Evolutionary conservation across 2,113 vertebrate genomes (phyloP).

Genomic region (Lanius ludovicianus): DNA sequence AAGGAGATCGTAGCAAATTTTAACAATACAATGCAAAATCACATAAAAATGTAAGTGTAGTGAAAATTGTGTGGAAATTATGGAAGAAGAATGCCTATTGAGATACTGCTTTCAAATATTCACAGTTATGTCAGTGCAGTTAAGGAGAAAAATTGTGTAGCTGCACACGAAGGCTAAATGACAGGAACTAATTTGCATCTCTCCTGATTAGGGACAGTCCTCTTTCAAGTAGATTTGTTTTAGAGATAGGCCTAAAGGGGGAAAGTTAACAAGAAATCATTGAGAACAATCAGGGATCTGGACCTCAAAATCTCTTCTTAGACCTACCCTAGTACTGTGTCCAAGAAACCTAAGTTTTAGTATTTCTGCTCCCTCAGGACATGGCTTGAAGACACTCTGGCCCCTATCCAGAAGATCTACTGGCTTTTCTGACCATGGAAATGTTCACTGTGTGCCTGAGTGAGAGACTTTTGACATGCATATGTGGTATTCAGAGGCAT

Average conservation of each 20-base stretch:
- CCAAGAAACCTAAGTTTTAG: not conserved
- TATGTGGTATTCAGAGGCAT: not conserved
- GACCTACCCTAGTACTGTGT: rapidly evolving
- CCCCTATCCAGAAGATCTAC: not conserved
- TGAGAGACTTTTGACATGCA: not conserved
- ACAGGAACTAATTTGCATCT: not conserved
- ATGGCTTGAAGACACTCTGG: not conserved
- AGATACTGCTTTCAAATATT: not conserved
- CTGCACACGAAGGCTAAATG: rapidly evolving
- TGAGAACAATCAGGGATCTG: rapidly evolving
- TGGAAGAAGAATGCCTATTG: not conserved
- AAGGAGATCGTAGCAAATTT: not conserved
- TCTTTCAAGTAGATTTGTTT: not conserved
- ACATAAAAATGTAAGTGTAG: not conserved
- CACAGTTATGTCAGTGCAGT: not conserved
- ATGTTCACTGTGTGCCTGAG: rapidly evolving
- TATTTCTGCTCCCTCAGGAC: not conserved
- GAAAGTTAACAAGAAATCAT: not conserved
- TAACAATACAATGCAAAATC: not conserved
- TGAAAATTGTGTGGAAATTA: not conserved
- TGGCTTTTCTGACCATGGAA: not conserved
- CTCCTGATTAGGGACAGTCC: not conserved
- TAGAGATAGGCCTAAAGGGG: not conserved
- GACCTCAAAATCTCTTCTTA: not conserved
- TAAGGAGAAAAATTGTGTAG: not conserved